phyloP scores from a whole-genome alignment of 2,113 vertebrate species.

The Tonatia bakeri region DNA sequence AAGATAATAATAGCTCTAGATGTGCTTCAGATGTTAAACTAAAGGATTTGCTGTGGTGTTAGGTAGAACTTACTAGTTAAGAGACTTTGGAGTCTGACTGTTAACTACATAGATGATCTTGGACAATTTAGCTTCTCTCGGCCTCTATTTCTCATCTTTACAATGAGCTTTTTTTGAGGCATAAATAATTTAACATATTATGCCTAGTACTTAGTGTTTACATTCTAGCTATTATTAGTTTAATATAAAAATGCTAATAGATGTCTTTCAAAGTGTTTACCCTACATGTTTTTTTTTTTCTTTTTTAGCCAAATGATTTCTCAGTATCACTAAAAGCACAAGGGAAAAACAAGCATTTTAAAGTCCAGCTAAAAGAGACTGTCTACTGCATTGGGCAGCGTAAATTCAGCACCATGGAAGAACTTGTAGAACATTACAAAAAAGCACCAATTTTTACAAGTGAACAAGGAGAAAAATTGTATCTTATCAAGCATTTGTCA shows the following conservation, averaged over 20 bases:
- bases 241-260: constrained; percentile 34
- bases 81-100: background rate
- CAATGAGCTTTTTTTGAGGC: constrained; percentile 37
- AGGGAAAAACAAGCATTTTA: constrained; percentile 96
- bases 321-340: constrained; percentile 93
- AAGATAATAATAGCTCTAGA: background rate
- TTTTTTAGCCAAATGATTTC: constrained; percentile 90
- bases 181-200: background rate
- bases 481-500: constrained; percentile 91
- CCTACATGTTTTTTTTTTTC: constrained; percentile 52
- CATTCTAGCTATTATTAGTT: background rate
- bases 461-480: constrained; percentile 93
- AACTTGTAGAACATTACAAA: constrained; percentile 96
- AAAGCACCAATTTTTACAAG: constrained; percentile 95
- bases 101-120: background rate
- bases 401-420: constrained; percentile 93
- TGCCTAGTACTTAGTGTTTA: background rate
- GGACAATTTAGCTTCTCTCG: background rate
- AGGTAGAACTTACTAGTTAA: background rate
- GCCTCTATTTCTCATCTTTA: background rate
- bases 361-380: constrained; percentile 91
- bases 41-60: background rate
- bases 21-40: background rate
- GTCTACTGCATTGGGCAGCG: constrained; percentile 94
- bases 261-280: constrained; percentile 45